phyloP scores from a whole-genome alignment of 1,140 invertebrate species.

The Bombus cullumanus region DNA sequence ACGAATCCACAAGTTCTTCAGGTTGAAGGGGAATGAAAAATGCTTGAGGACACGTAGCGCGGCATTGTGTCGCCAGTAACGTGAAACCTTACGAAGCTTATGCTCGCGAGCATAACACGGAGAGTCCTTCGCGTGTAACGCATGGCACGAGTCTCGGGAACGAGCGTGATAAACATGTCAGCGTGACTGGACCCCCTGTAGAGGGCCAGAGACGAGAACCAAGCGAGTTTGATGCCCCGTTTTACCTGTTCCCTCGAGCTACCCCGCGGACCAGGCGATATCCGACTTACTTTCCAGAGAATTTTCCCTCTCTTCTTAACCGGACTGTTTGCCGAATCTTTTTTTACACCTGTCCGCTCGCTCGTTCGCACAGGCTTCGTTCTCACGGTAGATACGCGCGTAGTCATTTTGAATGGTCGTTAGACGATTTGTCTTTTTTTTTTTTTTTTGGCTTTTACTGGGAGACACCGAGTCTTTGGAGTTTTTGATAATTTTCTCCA shows the following conservation, averaged over 20 bases:
- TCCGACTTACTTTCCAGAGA: conserved; percentile 33
- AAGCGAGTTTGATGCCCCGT: conserved; percentile 66
- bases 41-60: conserved; percentile 49
- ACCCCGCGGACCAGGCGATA: conserved; percentile 1
- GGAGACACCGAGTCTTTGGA: too few relatives aligned
- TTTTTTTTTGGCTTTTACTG: too few relatives aligned
- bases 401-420: neutral
- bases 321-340: neutral
- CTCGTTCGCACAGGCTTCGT: neutral
- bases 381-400: conserved; percentile 10
- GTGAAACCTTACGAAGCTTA: conserved; percentile 56
- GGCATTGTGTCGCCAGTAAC: conserved; percentile 67
- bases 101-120: conserved; percentile 46
- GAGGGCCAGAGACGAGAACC: conserved; percentile 47
- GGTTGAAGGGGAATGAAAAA: conserved; percentile 49
- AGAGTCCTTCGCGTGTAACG: conserved; percentile 59
- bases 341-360: conserved; percentile 32
- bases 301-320: conserved; percentile 7
- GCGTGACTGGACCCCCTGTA: conserved; percentile 70
- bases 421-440: too few relatives aligned
- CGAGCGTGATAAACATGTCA: conserved; percentile 73
- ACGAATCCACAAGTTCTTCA: neutral
- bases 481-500: too few relatives aligned
- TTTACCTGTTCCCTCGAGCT: conserved; percentile 51
- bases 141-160: conserved; percentile 67